Evolutionary conservation across 2,888 invertebrate genomes (phyloP), one percentile per base, ranked within the genome.

Genomic region (Cyclophora albipunctata): DNA sequence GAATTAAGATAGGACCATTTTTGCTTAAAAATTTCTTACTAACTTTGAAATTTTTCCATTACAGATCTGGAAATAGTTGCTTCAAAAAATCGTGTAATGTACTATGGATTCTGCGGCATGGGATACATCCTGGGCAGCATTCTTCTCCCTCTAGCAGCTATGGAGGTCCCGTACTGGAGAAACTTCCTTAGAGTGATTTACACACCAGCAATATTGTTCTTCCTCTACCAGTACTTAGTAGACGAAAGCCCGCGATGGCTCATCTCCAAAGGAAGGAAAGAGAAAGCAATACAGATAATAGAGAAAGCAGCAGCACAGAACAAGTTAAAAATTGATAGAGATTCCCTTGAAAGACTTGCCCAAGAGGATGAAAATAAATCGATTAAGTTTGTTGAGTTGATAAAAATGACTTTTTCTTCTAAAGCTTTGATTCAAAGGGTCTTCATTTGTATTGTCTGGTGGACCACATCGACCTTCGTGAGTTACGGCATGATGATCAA

Each of bases 231-330:
- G 45, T 93, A 91, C 87, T 63, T 92, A 0, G 77, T 93, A 42
- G 93, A 94, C 3, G 94, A 94, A 76, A 94, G 94, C 48, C 90
- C 94, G n/a, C 88, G 95, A 66, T 96, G 96, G 96, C 84, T 95
- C 3, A 76, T 95, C n/a, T 92, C 92, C 33, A 92, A 92, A 71
- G 92, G 92, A 3, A 89, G 90, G 55, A 90, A 90, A 53, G 90
- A 92, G 0, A 85, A 92, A 66, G 94, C 94, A 0, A 85, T 91
- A 53, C 71, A 69, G 2, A 90, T 93, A n/a, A 73, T 94, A 45
- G 78, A 89, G 7, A 91, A 89, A 60, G 91, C 93, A 20, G 92
- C 94, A 0, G 84, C 83, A 49, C 72, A 62, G 34, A 86, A 83
- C 47, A 81, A 81, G 47, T 64, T 82, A 0, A 62, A 73, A 37